Evolutionary conservation across 2,113 vertebrate genomes (phyloP).

Genomic region (Mellivora capensis): DNA sequence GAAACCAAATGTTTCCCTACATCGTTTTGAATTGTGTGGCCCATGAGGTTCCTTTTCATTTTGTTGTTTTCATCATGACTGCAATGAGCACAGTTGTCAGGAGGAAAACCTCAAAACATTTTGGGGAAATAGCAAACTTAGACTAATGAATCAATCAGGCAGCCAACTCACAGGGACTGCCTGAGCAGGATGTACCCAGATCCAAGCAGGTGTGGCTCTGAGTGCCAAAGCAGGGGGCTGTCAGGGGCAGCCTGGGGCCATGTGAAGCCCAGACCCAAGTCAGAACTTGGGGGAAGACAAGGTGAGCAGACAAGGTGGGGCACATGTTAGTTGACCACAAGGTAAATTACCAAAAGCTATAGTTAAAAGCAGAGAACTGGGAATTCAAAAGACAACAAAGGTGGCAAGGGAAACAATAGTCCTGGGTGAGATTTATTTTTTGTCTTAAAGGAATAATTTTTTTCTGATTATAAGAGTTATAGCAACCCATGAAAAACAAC

Average conservation of each 20-base stretch:
- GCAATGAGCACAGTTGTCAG: conserved; percentile 35
- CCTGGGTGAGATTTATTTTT: not conserved
- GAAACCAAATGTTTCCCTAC: conserved; percentile 30
- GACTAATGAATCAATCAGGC: not conserved
- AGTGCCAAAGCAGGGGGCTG: not conserved
- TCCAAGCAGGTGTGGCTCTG: rapidly evolving
- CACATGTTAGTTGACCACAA: rapidly evolving
- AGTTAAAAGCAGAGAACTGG: not conserved
- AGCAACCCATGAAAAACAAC: not conserved
- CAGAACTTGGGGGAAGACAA: not conserved
- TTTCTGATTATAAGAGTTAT: not conserved
- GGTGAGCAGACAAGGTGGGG: not conserved
- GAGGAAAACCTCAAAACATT: conserved; percentile 62
- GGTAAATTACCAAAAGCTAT: not conserved
- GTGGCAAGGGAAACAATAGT: not conserved
- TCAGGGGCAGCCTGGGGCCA: not conserved
- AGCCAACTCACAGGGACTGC: rapidly evolving
- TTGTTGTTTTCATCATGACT: conserved; percentile 38
- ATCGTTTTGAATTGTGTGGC: not conserved
- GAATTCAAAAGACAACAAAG: not conserved
- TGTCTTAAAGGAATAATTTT: not conserved
- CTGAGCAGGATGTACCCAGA: not conserved
- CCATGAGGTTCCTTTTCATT: conserved; percentile 12
- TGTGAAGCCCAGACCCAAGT: not conserved
- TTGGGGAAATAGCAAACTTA: conserved; percentile 40